Conservation (phyloP, 37 sponge, comb jelly and placozoan species). For the Chondrilla cf. caribensis region DNA sequence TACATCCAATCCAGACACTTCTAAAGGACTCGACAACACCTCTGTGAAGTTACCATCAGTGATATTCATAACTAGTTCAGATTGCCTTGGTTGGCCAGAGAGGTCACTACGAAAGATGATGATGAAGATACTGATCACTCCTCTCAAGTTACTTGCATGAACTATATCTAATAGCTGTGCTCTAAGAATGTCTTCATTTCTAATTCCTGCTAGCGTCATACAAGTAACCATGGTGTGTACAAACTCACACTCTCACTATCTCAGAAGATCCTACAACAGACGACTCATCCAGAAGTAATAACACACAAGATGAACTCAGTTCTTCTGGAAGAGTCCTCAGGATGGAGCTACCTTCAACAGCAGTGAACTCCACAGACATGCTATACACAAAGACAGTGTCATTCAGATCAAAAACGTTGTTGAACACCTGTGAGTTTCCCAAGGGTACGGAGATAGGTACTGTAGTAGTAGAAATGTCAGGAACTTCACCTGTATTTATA, state of each 20-base stretch:
- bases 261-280: constrained; percentile 3
- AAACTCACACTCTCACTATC: constrained; percentile 18
- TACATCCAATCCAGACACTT: background rate
- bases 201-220: no score
- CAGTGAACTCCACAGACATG: constrained; percentile 6
- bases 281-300: background rate
- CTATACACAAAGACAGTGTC: constrained; percentile 11
- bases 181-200: no score
- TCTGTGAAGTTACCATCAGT: background rate
- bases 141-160: no score
- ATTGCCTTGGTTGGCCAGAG: background rate
- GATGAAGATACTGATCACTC: no score
- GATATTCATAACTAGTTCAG: background rate
- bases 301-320: constrained; percentile 3
- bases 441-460: no score
- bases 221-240: no score
- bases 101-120: background rate
- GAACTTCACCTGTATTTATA: background rate
- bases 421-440: background rate
- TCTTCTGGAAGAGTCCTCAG: background rate
- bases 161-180: no score
- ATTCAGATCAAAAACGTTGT: background rate
- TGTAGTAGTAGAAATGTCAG: no score
- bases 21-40: background rate
- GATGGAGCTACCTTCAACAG: background rate